phyloP scores from a whole-genome alignment of 2,888 invertebrate genomes.

The Dugesia japonica region DNA sequence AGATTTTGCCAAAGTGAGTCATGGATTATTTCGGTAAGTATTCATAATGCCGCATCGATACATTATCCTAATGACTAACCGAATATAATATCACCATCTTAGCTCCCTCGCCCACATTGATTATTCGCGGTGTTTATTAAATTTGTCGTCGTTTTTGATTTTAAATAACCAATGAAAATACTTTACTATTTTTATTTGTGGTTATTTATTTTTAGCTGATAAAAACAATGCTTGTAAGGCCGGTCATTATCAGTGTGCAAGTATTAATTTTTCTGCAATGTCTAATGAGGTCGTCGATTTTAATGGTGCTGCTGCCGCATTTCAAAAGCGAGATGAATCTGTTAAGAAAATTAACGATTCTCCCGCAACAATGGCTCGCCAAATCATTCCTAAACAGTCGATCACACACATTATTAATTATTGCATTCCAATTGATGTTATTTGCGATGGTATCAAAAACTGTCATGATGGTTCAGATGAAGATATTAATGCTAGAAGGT shows the following conservation, averaged over 20 bases:
- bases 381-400: background rate
- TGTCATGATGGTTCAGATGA: conserved; percentile 31
- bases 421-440: conserved; percentile 26
- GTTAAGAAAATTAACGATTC: background rate
- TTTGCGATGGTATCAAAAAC: conserved; percentile 23
- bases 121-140: too few relatives aligned
- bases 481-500: background rate
- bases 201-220: background rate
- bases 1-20: background rate
- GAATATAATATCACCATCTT: too few relatives aligned
- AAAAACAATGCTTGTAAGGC: background rate
- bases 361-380: background rate
- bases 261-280: background rate
- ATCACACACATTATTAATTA: background rate
- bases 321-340: background rate
- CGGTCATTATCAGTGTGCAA: background rate
- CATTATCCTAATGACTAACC: too few relatives aligned
- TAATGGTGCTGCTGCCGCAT: background rate
- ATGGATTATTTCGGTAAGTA: background rate
- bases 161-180: too few relatives aligned
- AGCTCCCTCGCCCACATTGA: too few relatives aligned
- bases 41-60: too few relatives aligned
- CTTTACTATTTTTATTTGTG: too few relatives aligned
- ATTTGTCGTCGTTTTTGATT: too few relatives aligned
- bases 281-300: background rate